phyloP scores from a whole-genome alignment of 2,888 invertebrate species.

The Branchipolynoe longqiensis region DNA sequence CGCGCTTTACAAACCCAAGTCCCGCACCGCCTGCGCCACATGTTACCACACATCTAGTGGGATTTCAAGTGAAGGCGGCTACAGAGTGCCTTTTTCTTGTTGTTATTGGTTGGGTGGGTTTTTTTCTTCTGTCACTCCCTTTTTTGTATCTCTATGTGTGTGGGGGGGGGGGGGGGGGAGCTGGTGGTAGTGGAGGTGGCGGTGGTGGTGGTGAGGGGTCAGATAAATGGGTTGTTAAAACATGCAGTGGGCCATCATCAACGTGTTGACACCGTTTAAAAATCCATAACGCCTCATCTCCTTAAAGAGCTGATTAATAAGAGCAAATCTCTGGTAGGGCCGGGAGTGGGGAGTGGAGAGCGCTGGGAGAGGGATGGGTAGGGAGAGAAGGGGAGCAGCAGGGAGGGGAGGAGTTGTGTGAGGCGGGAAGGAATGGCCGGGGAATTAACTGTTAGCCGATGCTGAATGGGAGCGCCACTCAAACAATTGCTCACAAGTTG shows the following conservation, averaged over 20 bases:
- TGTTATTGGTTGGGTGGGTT: constrained; percentile 21
- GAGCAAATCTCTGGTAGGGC: too few species aligned
- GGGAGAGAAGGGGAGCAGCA: too few species aligned
- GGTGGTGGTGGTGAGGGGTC: background rate
- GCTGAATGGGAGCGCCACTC: too few species aligned
- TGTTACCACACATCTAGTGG: background rate
- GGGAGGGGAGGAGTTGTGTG: too few species aligned
- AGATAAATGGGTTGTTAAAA: constrained; percentile 1
- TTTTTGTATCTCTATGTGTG: too few species aligned
- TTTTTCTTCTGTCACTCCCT: too few species aligned
- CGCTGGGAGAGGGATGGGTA: too few species aligned
- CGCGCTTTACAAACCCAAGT: constrained; percentile 21
- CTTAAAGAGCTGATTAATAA: constrained; percentile 38
- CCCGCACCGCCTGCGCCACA: background rate
- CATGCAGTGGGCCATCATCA: background rate
- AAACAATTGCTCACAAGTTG: constrained; percentile 56
- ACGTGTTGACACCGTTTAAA: constrained; percentile 40
- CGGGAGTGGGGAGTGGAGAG: too few species aligned
- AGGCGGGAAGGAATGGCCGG: too few species aligned
- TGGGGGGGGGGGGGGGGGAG: too few species aligned
- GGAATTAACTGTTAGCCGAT: too few species aligned
- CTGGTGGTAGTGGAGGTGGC: too few species aligned
- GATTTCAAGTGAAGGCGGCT: constrained; percentile 40
- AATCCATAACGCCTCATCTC: constrained; percentile 23
- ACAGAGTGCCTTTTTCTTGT: background rate